phyloP scores from a whole-genome alignment of 2,888 invertebrate genomes.

The Hylaea fasciaria region DNA sequence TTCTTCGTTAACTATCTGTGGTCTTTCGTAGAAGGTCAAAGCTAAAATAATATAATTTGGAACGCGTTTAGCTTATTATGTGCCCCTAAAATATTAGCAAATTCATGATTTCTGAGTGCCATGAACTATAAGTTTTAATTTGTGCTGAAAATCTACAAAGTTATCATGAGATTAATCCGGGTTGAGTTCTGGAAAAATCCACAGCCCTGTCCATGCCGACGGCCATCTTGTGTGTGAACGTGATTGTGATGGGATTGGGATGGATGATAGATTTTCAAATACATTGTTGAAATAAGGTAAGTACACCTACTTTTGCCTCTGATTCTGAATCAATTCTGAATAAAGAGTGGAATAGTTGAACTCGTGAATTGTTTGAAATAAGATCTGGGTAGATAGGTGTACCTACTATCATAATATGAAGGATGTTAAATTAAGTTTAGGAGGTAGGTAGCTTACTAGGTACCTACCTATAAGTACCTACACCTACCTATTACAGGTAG shows the following conservation, averaged over 20 bases:
- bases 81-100: conserved; percentile 4
- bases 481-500: no score
- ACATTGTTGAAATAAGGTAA: not conserved
- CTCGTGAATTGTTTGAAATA: no score
- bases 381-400: no score
- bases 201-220: conserved; percentile 8
- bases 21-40: not conserved
- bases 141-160: conserved; percentile 1
- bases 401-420: no score
- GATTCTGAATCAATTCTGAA: no score
- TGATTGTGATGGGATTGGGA: no score
- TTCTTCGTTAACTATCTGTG: not conserved
- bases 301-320: not conserved
- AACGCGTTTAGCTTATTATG: not conserved
- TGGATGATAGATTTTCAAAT: not conserved
- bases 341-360: no score
- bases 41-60: not conserved
- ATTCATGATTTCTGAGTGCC: not conserved
- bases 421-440: no score
- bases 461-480: no score
- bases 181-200: not conserved
- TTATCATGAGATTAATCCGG: conserved; percentile 4
- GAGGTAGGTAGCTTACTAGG: no score
- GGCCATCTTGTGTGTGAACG: conserved; percentile 17
- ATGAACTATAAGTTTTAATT: not conserved